A percentile compares a stretch with the other conserved stretches of the same genome.
These are phyloP conservation scores for Halictus ligatus DNA, from an alignment of 2,888 invertebrate species.

Conservation along the genomic window DNA sequence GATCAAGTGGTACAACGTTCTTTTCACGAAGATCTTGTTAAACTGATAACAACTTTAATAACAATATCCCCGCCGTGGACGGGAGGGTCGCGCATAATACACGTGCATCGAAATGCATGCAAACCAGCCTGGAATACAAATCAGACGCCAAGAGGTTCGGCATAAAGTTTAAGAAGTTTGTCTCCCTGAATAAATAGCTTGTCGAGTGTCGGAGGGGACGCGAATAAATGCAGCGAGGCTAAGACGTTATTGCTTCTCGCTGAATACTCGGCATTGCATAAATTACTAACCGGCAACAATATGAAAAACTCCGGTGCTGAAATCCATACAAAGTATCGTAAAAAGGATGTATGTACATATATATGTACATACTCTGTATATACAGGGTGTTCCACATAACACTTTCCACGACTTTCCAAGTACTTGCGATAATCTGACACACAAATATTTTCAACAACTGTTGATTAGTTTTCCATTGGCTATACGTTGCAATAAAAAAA, in stretches of 20 bases:
- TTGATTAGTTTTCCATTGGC: too few species aligned
- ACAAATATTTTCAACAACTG: too few species aligned
- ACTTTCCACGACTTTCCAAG: too few species aligned
- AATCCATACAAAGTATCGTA: not conserved
- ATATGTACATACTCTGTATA: too few species aligned
- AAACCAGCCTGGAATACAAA: conserved; percentile 56
- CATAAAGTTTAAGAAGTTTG: conserved; percentile 54
- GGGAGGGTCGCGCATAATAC: conserved; percentile 23
- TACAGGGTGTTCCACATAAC: too few species aligned
- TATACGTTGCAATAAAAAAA: too few species aligned
- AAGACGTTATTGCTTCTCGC: conserved; percentile 24
- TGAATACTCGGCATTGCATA: conserved; percentile 17
- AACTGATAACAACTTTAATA: conserved; percentile 51
- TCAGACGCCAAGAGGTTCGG: conserved; percentile 44
- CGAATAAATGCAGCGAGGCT: conserved; percentile 25
- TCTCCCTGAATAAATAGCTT: conserved; percentile 46
- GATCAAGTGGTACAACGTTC: not conserved
- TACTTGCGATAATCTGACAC: too few species aligned
- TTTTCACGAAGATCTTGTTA: conserved; percentile 36
- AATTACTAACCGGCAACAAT: conserved; percentile 13
- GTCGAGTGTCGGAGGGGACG: conserved; percentile 29
- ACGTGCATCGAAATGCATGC: conserved; percentile 50
- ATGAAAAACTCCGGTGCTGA: not conserved
- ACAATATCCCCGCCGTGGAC: conserved; percentile 31
- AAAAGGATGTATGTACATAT: too few species aligned